phyloP scores from a whole-genome alignment of 2,888 invertebrate genomes.

The Tortrix viridana region DNA sequence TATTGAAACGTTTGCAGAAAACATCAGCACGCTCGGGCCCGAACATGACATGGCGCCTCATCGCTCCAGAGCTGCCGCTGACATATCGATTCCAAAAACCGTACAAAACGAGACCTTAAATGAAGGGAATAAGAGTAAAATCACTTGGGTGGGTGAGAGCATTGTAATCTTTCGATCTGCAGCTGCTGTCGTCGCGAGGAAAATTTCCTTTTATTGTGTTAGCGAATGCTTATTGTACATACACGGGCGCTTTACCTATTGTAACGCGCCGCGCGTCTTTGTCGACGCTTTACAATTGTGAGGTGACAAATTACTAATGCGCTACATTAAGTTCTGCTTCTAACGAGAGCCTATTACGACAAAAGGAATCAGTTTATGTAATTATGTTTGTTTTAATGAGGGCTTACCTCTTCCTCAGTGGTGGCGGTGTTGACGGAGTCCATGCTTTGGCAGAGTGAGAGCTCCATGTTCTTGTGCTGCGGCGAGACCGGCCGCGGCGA shows the following conservation, averaged over 20 bases:
- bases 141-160: constrained; percentile 50
- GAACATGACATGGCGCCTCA: constrained; percentile 59
- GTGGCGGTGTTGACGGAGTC: constrained; percentile 98
- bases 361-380: no score
- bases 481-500: constrained; percentile 73
- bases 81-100: constrained; percentile 50
- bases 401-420: constrained; percentile 98
- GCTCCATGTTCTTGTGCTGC: constrained; percentile 82
- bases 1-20: constrained; percentile 50
- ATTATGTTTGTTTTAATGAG: no score
- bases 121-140: constrained; percentile 56
- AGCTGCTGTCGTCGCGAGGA: constrained; percentile 60
- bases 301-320: constrained; percentile 72
- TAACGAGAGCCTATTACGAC: neutral
- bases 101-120: constrained; percentile 50
- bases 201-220: constrained; percentile 78
- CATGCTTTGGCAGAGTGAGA: constrained; percentile 97
- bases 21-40: constrained; percentile 52
- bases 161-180: constrained; percentile 63
- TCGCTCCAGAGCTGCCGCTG: constrained; percentile 53
- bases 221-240: constrained; percentile 77
- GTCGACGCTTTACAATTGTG: constrained; percentile 69
- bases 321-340: constrained; percentile 64
- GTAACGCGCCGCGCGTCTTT: constrained; percentile 61
- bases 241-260: constrained; percentile 71